A percentile compares a stretch with the other conserved stretches of the same genome.
Conservation (phyloP, 2,113 vertebrate genomes). For the Pelusios castaneus region DNA sequence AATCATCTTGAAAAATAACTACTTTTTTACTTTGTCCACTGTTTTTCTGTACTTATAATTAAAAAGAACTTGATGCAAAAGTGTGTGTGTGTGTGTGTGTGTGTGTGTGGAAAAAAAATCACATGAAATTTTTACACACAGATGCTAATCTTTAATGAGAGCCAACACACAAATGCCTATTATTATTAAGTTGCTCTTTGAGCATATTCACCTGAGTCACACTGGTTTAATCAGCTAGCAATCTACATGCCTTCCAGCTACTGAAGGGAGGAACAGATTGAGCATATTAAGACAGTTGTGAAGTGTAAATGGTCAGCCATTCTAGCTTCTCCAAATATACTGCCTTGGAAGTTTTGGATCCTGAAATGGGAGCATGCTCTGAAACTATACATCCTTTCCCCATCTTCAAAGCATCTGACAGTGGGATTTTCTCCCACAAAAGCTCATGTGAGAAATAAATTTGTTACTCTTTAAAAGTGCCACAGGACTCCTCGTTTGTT, state of each 20-base stretch:
- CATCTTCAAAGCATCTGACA: no score
- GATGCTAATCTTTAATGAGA: background rate
- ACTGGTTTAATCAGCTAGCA: background rate
- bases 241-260: background rate
- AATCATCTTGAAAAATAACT: background rate
- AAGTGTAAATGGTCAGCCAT: background rate
- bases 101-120: background rate
- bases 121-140: background rate
- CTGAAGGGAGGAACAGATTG: background rate
- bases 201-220: background rate
- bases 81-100: background rate
- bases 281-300: background rate
- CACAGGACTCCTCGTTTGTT: no score
- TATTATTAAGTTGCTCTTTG: background rate
- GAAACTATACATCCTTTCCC: no score
- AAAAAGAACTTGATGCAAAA: background rate
- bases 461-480: no score
- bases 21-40: background rate
- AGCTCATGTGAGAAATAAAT: no score
- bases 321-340: background rate
- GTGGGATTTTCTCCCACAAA: no score
- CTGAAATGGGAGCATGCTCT: no score
- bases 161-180: background rate
- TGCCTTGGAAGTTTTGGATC: background rate
- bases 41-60: background rate